A percentile compares a stretch with the other conserved stretches of the same genome.
phyloP scores from a whole-genome alignment of 2,797 vertebrate genomes.

The Fringilla coelebs region DNA sequence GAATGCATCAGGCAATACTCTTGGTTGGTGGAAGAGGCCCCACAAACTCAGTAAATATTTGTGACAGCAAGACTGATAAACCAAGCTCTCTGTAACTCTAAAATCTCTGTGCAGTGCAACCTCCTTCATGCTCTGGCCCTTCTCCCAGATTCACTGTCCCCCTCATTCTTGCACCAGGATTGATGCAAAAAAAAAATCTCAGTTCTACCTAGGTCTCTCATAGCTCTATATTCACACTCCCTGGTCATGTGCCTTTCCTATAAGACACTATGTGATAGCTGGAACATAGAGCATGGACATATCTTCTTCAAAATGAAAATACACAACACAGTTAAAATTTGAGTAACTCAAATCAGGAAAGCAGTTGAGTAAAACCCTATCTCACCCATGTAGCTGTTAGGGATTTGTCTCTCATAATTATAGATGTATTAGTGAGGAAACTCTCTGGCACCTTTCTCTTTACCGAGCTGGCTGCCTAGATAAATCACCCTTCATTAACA shows the following conservation, averaged over 20 bases:
- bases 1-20: not conserved
- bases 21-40: not conserved
- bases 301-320: not conserved
- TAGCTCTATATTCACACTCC: not conserved
- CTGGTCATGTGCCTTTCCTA: not conserved
- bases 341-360: not conserved
- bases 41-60: not conserved
- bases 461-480: not conserved
- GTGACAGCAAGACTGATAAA: not conserved
- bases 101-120: not conserved
- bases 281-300: not conserved
- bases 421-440: not conserved
- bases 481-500: not conserved
- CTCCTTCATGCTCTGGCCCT: not conserved
- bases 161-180: not conserved
- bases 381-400: not conserved
- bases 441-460: not conserved
- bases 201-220: not conserved
- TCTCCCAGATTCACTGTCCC: accelerated
- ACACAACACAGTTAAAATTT: not conserved
- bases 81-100: not conserved
- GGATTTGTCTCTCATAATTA: not conserved
- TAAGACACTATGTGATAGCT: not conserved
- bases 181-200: not conserved
- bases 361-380: not conserved